phyloP scores from a whole-genome alignment of 2,797 vertebrate species.

The Alcedo atthis region DNA sequence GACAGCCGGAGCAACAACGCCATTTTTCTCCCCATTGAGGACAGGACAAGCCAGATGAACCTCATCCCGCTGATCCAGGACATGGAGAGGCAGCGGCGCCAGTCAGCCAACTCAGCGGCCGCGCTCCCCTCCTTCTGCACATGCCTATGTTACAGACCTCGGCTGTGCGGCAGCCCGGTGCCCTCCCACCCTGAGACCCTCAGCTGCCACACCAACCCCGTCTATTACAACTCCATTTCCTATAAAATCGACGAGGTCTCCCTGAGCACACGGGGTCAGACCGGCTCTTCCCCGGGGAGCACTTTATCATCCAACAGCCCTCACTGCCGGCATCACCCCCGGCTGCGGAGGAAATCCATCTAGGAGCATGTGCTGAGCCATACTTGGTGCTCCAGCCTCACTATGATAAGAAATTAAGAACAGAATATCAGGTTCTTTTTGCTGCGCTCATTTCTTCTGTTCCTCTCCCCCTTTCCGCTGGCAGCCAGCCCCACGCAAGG shows the following conservation, averaged over 20 bases:
- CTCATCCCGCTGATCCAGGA: conserved; percentile 83
- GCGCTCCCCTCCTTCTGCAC: conserved; percentile 87
- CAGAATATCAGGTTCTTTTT: conserved; percentile 1
- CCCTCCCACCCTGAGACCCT: conserved; percentile 77
- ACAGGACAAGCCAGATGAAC: conserved; percentile 89
- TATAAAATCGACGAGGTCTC: conserved; percentile 84
- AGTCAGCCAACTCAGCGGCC: conserved; percentile 64
- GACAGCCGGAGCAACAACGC: conserved; percentile 80
- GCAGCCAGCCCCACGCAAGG: background rate
- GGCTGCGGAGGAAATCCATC: conserved; percentile 87
- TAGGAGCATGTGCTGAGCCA: conserved; percentile 42
- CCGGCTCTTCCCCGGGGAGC: conserved; percentile 87
- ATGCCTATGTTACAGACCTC: conserved; percentile 86
- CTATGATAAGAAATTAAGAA: conserved; percentile 34
- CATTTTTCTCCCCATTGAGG: conserved; percentile 85
- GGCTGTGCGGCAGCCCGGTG: conserved; percentile 78
- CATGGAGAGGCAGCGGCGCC: conserved; percentile 70
- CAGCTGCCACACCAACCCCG: conserved; percentile 82
- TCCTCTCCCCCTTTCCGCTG: background rate
- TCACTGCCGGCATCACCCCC: conserved; percentile 76
- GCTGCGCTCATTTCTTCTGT: background rate
- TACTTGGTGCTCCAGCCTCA: background rate
- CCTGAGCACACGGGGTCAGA: conserved; percentile 83
- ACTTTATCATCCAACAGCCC: conserved; percentile 78
- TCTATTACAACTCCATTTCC: conserved; percentile 88